phyloP scores from a whole-genome alignment of 2,888 invertebrate species.

The Fabriciana adippe region DNA sequence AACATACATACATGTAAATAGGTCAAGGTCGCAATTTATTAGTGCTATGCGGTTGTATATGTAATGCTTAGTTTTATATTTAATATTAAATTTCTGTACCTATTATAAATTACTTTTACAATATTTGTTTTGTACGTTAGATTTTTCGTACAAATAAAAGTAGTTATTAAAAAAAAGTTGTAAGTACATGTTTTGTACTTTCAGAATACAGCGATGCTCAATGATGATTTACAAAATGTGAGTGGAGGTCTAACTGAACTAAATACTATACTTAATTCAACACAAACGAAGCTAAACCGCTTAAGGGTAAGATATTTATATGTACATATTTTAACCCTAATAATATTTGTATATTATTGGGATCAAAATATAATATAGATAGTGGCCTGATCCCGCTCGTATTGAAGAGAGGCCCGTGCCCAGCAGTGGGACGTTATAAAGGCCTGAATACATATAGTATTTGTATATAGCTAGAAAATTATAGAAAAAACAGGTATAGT shows the following conservation, averaged over 20 bases:
- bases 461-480: not conserved
- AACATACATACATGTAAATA: not conserved
- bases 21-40: not conserved
- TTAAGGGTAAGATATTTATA: conserved; percentile 84
- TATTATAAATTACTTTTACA: too few relatives aligned
- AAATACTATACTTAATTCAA: conserved; percentile 89
- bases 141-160: too few relatives aligned
- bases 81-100: too few relatives aligned
- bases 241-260: conserved; percentile 90
- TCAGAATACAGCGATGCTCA: conserved; percentile 73
- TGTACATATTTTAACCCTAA: not conserved
- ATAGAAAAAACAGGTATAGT: not conserved
- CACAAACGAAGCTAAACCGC: conserved; percentile 93
- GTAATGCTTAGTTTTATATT: not conserved
- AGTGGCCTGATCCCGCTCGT: too few relatives aligned
- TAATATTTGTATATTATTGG: too few relatives aligned
- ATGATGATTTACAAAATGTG: conserved; percentile 85
- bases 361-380: too few relatives aligned
- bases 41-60: not conserved
- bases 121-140: too few relatives aligned
- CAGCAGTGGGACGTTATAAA: too few relatives aligned
- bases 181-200: conserved; percentile 39
- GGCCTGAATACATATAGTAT: too few relatives aligned
- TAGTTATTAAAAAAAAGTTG: not conserved
- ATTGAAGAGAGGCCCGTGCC: too few relatives aligned